A percentile compares a stretch with the other conserved stretches of the same genome.
Evolutionary conservation across 2,797 vertebrate genomes (phyloP).

Genomic region (Sardinella longiceps): DNA sequence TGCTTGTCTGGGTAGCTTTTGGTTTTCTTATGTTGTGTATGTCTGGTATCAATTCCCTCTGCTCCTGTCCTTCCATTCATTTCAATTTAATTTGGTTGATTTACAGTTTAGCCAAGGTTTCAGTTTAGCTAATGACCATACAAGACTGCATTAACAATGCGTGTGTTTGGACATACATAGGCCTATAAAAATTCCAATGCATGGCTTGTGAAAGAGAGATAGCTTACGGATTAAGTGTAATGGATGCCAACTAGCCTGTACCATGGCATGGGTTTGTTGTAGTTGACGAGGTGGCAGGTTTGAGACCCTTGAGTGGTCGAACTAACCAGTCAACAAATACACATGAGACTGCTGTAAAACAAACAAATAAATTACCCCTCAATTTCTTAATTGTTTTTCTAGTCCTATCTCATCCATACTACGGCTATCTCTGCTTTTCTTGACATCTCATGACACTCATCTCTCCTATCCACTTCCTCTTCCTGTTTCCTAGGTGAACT

Average conservation of each 20-base stretch:
- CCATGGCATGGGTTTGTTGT: too few species aligned
- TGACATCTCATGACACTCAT: background rate
- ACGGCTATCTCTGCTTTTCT: background rate
- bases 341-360: too few species aligned
- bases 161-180: too few species aligned
- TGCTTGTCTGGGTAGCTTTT: background rate
- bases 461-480: background rate
- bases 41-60: background rate
- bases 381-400: too few species aligned
- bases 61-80: background rate
- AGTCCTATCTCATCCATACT: background rate
- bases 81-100: background rate
- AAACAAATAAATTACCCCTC: too few species aligned
- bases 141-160: background rate
- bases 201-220: background rate
- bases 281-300: too few species aligned
- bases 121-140: background rate
- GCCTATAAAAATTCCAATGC: too few species aligned
- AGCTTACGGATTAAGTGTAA: too few species aligned
- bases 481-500: conserved; percentile 82
- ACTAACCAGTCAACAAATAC: background rate
- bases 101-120: background rate
- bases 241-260: too few species aligned
- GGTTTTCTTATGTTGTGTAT: background rate
- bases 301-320: too few species aligned